Conservation (phyloP, 2,797 vertebrate genomes). For the Echiichthys vipera region DNA sequence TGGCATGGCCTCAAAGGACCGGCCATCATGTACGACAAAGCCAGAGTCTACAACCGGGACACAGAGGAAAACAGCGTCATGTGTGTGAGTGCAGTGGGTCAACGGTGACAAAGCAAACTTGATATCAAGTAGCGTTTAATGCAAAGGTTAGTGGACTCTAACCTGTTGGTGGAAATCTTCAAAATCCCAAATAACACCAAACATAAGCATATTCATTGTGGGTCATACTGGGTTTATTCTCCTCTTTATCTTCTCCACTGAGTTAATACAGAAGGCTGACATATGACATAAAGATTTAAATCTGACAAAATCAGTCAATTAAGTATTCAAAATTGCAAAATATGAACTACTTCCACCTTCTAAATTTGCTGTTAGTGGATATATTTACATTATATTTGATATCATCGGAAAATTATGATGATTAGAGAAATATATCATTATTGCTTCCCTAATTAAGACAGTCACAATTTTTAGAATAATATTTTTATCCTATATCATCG, state of each 20-base stretch:
- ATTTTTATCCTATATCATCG: too few relatives aligned
- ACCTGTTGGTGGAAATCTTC: background rate
- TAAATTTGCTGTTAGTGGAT: too few relatives aligned
- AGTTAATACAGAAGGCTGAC: background rate
- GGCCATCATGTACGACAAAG: constrained; percentile 55
- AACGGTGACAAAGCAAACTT: constrained; percentile 31
- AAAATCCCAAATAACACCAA: background rate
- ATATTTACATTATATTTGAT: too few relatives aligned
- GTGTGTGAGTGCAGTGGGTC: constrained; percentile 13
- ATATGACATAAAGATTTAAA: background rate
- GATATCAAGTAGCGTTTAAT: background rate
- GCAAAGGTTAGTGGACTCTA: background rate
- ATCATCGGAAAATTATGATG: background rate
- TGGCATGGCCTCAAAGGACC: constrained; percentile 69
- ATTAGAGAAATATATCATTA: too few relatives aligned
- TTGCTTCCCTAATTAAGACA: too few relatives aligned
- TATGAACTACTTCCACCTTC: background rate
- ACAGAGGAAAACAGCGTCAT: constrained; percentile 30
- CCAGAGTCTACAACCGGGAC: constrained; percentile 42
- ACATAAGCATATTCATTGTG: background rate
- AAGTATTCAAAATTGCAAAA: background rate
- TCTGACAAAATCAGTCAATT: too few relatives aligned
- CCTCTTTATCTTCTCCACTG: background rate
- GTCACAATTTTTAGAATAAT: too few relatives aligned
- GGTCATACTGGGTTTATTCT: background rate